These are phyloP conservation scores for Anarhynchus alexandrinus DNA, from an alignment of 2,113 vertebrate species.

Conservation along the genomic window DNA sequence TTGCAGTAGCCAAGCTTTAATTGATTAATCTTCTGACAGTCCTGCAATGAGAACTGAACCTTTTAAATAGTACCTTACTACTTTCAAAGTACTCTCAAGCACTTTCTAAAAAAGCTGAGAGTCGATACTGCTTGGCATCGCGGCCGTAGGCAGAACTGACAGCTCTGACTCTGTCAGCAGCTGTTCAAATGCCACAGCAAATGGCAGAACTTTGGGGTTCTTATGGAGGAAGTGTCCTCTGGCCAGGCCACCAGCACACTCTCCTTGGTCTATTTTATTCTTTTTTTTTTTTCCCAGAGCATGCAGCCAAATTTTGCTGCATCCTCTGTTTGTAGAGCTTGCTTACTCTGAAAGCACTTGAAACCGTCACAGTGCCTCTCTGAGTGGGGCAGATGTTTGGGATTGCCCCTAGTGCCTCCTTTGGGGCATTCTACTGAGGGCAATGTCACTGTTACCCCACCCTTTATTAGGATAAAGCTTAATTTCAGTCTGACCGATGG, in stretches of 20 bases:
- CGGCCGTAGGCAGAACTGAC: neutral
- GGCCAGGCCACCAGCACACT: neutral
- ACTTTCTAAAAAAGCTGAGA: neutral
- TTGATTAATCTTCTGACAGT: neutral
- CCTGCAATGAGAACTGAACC: neutral
- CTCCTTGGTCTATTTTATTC: neutral
- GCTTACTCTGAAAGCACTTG: neutral
- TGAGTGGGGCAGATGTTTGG: neutral
- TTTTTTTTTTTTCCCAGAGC: neutral
- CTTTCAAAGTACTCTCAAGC: neutral
- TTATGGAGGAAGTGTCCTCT: neutral
- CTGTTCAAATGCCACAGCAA: neutral
- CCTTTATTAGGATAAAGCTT: neutral
- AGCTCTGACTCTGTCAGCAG: neutral
- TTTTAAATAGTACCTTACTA: neutral
- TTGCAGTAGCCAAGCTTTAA: neutral
- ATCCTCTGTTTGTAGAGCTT: neutral
- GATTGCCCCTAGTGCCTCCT: neutral
- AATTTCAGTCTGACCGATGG: neutral
- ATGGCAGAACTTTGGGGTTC: neutral
- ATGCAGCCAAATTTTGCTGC: neutral
- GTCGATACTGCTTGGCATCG: fast-evolving
- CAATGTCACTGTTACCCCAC: neutral
- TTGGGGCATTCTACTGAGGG: neutral
- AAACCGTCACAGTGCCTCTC: fast-evolving